Evolutionary conservation across 2,888 invertebrate species (phyloP).

Genomic region (Nasonovia ribisnigri): DNA sequence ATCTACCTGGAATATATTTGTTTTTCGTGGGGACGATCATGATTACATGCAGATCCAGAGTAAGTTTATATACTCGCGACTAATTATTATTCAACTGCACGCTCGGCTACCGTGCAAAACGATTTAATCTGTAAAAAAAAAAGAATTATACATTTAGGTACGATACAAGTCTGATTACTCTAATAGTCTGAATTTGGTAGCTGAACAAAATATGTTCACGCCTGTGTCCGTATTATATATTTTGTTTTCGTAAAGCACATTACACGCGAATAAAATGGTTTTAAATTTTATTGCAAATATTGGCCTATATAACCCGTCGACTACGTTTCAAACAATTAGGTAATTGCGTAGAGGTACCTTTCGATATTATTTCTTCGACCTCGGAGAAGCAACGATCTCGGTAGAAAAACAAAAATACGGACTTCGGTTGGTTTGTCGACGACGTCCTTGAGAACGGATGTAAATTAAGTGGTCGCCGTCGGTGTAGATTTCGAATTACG

Average conservation of each 20-base stretch:
- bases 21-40: not conserved
- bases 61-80: not conserved
- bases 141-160: not conserved
- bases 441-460: not conserved
- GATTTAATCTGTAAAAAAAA: not conserved
- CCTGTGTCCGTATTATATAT: not conserved
- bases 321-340: not conserved
- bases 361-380: not conserved
- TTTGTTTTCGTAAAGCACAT: not conserved
- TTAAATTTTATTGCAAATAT: not conserved
- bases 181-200: too few species aligned
- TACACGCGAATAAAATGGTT: not conserved
- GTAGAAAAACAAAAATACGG: not conserved
- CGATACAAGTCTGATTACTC: not conserved
- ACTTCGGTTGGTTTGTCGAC: not conserved
- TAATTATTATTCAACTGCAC: not conserved
- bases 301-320: not conserved
- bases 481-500: not conserved
- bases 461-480: constrained; percentile 5
- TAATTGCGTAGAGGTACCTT: not conserved
- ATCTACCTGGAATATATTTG: not conserved
- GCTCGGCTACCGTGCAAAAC: not conserved
- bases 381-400: not conserved
- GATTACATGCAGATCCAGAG: not conserved
- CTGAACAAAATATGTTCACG: not conserved